A percentile compares a stretch with the other conserved stretches of the same genome.
Evolutionary conservation across 2,113 vertebrate genomes (phyloP).

Genomic region (Isichthys henryi): DNA sequence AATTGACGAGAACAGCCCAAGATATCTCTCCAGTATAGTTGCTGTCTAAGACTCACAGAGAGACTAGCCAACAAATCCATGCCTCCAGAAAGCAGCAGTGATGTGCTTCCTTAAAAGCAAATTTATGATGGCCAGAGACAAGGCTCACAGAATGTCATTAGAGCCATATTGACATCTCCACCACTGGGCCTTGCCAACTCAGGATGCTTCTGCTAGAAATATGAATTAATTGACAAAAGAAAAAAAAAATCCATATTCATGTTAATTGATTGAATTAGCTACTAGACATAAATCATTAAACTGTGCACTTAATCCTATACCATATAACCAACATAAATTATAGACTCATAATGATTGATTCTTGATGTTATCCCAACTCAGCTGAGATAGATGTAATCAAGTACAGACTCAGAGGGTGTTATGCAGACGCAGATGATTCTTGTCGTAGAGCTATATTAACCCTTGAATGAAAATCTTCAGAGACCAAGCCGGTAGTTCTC

Average conservation of each 20-base stretch:
- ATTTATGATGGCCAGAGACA: background rate
- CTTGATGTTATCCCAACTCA: background rate
- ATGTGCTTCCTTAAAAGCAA: background rate
- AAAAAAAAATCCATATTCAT: background rate
- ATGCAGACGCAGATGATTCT: background rate
- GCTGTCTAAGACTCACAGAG: background rate
- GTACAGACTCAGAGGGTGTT: background rate
- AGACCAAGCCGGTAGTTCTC: background rate
- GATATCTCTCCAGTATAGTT: background rate
- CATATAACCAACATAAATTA: background rate
- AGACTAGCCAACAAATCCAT: background rate
- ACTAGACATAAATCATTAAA: constrained; percentile 3
- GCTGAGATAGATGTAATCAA: background rate
- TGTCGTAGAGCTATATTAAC: background rate
- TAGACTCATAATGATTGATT: background rate
- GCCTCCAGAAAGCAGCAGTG: background rate
- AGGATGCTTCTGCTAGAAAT: background rate
- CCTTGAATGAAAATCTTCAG: background rate
- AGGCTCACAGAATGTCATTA: background rate
- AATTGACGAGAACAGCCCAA: background rate
- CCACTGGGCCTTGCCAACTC: background rate
- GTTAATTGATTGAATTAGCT: background rate
- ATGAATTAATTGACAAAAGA: background rate
- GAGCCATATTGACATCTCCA: background rate
- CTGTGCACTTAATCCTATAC: background rate